Base-by-base conservation (phyloP, 2,113 vertebrate species). In the Ranitomeya imitator region DNA sequence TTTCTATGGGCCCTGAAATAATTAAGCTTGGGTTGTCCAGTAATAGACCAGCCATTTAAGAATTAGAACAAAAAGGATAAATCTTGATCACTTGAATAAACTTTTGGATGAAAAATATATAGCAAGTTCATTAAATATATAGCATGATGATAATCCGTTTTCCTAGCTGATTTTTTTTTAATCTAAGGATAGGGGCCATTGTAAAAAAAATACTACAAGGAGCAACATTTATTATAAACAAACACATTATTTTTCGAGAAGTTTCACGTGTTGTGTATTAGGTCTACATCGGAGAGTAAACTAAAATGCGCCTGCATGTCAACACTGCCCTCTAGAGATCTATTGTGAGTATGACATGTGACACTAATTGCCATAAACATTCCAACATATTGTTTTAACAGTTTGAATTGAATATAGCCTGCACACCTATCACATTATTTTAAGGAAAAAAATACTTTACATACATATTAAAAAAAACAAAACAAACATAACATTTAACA, bases 281-380 rank as follows among this genome's bases (percentile, higher is more conserved):
- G 12, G 37, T 45, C 19, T 69, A 14, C n/a, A 69, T 26, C 1
- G 1, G 69, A 73, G 26, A 15, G 37, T 73, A 37, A 74, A 74
- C 16, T 7, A 45, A 8, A 77, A 82, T 12, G 37, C 65, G 23
- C 23, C 59, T 23, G 21, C 52, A 87, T 55, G n/a, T 87, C 52
- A 87, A 69, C 23, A 82, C n/a, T 31, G 55, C 86, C 86, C 86
- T 87, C 86, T 87, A 67, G 54, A 60, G 86, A 19, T 16, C 15
- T 23, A n/a, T n/a, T 9, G 1, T 26, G 77, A 79, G 76, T 69
- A 79, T 79, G 65, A 31, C 57, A 54, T 60, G 31, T 51, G 21
- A 55, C 83, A 26, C 52, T 52, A 57, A 85, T 7, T 15, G 12
- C 23, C 7, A 18, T 65, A 63, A 4, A 14, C 23, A 73, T 31